Percentiles rank a stretch among this genome's conserved stretches.
phyloP scores from a whole-genome alignment of 2,888 invertebrate genomes.

The Pomacea canaliculata region DNA sequence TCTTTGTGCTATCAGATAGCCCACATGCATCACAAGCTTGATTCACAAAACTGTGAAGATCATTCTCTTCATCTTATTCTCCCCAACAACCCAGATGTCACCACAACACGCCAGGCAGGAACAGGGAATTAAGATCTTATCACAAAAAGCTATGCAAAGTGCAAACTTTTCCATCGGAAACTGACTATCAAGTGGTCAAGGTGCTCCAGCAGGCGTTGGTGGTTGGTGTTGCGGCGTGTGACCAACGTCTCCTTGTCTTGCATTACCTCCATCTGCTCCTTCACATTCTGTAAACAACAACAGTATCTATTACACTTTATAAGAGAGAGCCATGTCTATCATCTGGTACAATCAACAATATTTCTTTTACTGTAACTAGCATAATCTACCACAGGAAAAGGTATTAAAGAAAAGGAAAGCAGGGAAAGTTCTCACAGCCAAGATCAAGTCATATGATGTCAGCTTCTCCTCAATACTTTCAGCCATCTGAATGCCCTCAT shows the following conservation, averaged over 20 bases:
- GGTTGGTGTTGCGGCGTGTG: slow-evolving; percentile 87
- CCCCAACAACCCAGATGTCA: too few relatives aligned
- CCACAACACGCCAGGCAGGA: too few relatives aligned
- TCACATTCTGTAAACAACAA: slow-evolving; percentile 80
- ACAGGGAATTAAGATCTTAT: too few relatives aligned
- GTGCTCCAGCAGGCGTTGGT: slow-evolving; percentile 83
- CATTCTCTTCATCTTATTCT: too few relatives aligned
- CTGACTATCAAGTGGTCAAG: slow-evolving; percentile 84
- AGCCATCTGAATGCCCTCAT: slow-evolving; percentile 77
- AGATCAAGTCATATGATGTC: slow-evolving; percentile 82
- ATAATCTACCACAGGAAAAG: too few relatives aligned
- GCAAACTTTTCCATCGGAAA: slow-evolving; percentile 33
- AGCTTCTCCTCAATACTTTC: slow-evolving; percentile 73
- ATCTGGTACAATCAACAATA: too few relatives aligned
- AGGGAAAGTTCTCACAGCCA: slow-evolving; percentile 62
- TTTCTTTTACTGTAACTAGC: too few relatives aligned
- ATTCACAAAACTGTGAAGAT: too few relatives aligned
- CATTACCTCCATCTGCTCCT: slow-evolving; percentile 90
- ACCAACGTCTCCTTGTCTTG: slow-evolving; percentile 90
- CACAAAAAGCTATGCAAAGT: too few relatives aligned
- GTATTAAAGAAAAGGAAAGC: not conserved
- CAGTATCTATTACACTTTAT: not conserved
- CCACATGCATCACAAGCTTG: too few relatives aligned
- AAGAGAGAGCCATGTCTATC: too few relatives aligned
- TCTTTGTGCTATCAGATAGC: too few relatives aligned